Evolutionary conservation across 2,797 vertebrate species (phyloP).

Genomic region (Percopsis omiscomaycus): DNA sequence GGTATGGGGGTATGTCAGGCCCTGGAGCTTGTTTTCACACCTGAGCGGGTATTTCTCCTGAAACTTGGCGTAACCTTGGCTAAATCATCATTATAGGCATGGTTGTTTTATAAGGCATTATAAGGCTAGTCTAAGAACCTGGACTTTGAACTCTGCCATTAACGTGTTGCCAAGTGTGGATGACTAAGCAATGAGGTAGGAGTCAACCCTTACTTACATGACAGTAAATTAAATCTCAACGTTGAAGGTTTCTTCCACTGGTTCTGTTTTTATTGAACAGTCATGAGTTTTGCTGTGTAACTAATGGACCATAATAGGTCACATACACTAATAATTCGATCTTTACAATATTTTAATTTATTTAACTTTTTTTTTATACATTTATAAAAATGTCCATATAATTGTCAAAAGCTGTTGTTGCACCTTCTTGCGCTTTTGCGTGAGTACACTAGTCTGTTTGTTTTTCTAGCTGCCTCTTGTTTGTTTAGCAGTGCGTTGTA

Average conservation of each 20-base stretch:
- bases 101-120: slow-evolving; percentile 41
- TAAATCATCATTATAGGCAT: slow-evolving; percentile 25
- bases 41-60: slow-evolving; percentile 31
- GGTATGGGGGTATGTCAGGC: slow-evolving; percentile 33
- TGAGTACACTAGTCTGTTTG: slow-evolving; percentile 40
- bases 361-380: not conserved
- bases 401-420: not conserved
- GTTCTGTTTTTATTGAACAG: slow-evolving; percentile 16
- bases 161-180: slow-evolving; percentile 40
- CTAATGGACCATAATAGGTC: not conserved
- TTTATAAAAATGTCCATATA: not conserved
- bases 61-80: slow-evolving; percentile 24
- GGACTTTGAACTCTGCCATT: slow-evolving; percentile 66
- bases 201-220: slow-evolving; percentile 12
- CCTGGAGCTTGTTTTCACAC: slow-evolving; percentile 58
- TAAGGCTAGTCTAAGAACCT: slow-evolving; percentile 31
- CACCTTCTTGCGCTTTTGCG: slow-evolving; percentile 44
- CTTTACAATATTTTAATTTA: not conserved
- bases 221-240: slow-evolving; percentile 9
- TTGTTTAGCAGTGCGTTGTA: slow-evolving; percentile 45
- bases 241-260: slow-evolving; percentile 5
- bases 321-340: slow-evolving; percentile 1
- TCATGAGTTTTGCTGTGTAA: slow-evolving; percentile 27
- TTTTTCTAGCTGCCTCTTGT: slow-evolving; percentile 67
- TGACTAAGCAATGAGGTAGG: slow-evolving; percentile 54